Conservation (phyloP, 2,888 invertebrate species). For the Lasius fuliginosus region DNA sequence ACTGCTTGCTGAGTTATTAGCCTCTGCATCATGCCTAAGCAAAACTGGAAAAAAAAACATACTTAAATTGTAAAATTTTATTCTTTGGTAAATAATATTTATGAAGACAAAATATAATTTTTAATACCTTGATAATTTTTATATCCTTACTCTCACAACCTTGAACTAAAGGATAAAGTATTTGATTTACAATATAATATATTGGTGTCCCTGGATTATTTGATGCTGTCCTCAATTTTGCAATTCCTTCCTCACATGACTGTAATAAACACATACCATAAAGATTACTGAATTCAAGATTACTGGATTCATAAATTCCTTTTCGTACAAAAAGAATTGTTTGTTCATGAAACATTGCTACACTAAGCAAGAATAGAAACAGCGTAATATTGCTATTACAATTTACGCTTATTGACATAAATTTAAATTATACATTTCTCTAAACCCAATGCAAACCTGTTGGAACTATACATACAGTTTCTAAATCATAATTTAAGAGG, state of each 20-base stretch:
- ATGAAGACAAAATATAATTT: background rate
- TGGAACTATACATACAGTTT: background rate
- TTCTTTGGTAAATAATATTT: background rate
- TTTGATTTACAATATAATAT: conserved; percentile 96
- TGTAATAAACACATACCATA: conserved; percentile 83
- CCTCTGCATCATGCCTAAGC: conserved; percentile 97
- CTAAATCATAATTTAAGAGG: background rate
- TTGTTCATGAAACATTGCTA: background rate
- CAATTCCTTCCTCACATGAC: conserved; percentile 98
- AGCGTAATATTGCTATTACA: background rate
- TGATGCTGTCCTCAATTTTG: conserved; percentile 93
- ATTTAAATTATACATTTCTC: background rate
- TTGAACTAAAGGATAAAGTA: conserved; percentile 98
- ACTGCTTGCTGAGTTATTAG: conserved; percentile 96
- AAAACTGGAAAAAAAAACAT: conserved; percentile 89
- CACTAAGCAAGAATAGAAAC: background rate
- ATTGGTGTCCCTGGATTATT: conserved; percentile 93
- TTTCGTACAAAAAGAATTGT: background rate
- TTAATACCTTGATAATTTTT: conserved; percentile 95
- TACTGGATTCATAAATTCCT: background rate
- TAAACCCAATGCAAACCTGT: background rate
- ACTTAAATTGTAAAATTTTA: conserved; percentile 22
- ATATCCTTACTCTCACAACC: conserved; percentile 99
- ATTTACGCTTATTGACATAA: background rate
- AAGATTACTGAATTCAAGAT: background rate